These are phyloP conservation scores for Timema podura DNA, from an alignment of 2,888 invertebrate species.

Conservation along the genomic window DNA sequence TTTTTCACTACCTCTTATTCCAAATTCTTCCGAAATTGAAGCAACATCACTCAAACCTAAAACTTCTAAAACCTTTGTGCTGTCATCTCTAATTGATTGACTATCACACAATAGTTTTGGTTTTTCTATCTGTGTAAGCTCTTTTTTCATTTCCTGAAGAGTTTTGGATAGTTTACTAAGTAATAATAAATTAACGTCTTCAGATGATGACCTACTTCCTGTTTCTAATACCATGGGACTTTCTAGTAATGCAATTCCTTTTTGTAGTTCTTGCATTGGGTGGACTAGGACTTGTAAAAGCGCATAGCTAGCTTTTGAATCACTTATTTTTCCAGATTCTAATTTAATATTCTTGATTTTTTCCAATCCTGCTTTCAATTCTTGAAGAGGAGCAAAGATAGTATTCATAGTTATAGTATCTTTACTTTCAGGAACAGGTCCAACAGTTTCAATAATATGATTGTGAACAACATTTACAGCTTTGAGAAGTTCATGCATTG, in stretches of 20 bases:
- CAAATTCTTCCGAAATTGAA: neutral
- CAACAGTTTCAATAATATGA: neutral
- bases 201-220: neutral
- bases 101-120: conserved; percentile 36
- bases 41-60: neutral
- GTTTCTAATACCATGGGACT: neutral
- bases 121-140: conserved; percentile 22
- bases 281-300: conserved; percentile 39
- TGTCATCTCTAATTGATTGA: conserved; percentile 40
- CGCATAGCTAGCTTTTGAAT: conserved; percentile 40
- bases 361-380: conserved; percentile 37
- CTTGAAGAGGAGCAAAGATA: neutral
- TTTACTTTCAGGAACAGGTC: neutral
- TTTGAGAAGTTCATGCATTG: neutral
- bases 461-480: neutral
- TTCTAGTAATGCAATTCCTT: neutral
- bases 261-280: conserved; percentile 45
- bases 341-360: conserved; percentile 36
- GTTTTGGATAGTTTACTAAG: conserved; percentile 26
- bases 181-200: conserved; percentile 40
- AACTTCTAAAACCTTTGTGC: conserved; percentile 22
- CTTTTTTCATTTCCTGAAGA: conserved; percentile 20
- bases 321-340: conserved; percentile 33
- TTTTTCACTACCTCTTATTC: neutral
- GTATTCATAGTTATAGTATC: neutral